Conservation (phyloP, 2,113 vertebrate species). For the Himantopus leucocephalus region DNA sequence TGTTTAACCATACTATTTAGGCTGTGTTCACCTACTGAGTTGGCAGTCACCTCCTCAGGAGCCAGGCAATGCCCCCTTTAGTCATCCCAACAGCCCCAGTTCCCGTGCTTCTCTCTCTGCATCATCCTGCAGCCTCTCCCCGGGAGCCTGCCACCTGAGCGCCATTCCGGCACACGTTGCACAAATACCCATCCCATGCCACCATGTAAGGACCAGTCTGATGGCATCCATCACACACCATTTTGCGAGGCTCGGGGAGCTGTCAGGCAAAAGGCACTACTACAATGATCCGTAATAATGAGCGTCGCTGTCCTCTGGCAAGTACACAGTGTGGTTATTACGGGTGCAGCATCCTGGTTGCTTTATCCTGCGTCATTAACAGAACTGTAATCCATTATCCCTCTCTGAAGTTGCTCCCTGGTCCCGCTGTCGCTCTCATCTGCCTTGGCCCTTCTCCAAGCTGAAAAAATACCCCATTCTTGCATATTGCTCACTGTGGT, state of each 20-base stretch:
- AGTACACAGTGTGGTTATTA: neutral
- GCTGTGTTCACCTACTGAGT: neutral
- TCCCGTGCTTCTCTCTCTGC: neutral
- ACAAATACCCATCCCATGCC: neutral
- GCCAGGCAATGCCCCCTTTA: neutral
- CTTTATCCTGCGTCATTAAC: neutral
- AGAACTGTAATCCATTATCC: neutral
- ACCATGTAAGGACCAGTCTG: fast-evolving
- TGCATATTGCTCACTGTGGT: neutral
- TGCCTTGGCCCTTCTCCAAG: neutral
- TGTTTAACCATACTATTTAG: neutral
- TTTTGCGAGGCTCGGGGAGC: neutral
- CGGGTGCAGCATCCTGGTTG: neutral
- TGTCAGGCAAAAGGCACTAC: neutral
- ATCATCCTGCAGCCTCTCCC: neutral
- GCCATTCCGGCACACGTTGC: fast-evolving
- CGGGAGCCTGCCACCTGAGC: neutral
- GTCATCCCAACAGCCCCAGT: neutral
- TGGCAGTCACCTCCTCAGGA: neutral
- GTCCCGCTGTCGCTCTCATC: neutral
- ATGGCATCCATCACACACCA: neutral
- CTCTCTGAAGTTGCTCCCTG: neutral
- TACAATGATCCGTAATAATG: neutral
- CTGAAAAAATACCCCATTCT: neutral
- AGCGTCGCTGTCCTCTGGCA: neutral